These are phyloP conservation scores for Clinocottus analis DNA, from an alignment of 2,113 vertebrate species.

Conservation along the genomic window DNA sequence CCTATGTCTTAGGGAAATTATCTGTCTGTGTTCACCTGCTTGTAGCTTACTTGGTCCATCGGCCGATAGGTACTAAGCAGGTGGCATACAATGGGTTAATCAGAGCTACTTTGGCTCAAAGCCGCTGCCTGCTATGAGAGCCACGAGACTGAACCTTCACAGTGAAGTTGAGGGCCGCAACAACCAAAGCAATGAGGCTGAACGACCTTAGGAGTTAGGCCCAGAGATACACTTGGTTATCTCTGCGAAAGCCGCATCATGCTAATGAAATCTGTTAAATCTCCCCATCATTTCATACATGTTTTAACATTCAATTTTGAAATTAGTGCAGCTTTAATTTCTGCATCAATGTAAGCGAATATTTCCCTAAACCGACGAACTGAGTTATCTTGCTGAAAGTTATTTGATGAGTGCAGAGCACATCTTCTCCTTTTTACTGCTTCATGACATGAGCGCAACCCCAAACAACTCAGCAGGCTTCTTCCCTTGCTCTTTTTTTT, in stretches of 20 bases:
- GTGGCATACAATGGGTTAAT: too few relatives aligned
- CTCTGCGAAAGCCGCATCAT: background rate
- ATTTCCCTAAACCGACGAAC: background rate
- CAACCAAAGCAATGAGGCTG: background rate
- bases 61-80: background rate
- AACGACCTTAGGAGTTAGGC: background rate
- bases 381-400: background rate
- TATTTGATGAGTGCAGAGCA: slow-evolving; percentile 44
- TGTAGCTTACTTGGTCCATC: background rate
- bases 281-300: background rate
- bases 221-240: background rate
- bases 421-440: slow-evolving; percentile 31
- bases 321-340: background rate
- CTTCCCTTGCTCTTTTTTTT: background rate
- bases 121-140: background rate
- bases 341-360: background rate
- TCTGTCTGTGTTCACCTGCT: background rate
- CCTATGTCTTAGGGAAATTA: background rate
- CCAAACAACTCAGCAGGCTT: slow-evolving; percentile 51
- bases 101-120: background rate
- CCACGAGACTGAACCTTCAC: background rate
- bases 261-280: background rate
- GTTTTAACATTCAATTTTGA: background rate
- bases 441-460: slow-evolving; percentile 17
- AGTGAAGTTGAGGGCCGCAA: too few relatives aligned